phyloP scores from a whole-genome alignment of 2,113 vertebrate species.

The Nibea albiflora region DNA sequence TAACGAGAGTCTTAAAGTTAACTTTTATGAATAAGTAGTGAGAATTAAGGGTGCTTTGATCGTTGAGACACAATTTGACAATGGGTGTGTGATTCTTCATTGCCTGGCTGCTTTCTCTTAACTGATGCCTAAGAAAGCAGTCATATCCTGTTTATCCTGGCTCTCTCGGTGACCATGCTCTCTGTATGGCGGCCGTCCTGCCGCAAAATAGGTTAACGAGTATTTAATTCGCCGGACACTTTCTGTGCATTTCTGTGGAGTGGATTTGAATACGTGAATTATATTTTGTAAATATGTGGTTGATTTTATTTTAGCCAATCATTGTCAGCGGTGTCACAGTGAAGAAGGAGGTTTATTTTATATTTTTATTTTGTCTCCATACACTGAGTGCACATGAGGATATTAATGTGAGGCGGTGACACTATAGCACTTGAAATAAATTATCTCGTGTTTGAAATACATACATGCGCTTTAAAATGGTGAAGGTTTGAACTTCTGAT shows the following conservation, averaged over 20 bases:
- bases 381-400: neutral
- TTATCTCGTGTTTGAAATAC: neutral
- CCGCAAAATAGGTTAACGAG: constrained; percentile 33
- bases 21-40: constrained; percentile 51
- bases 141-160: constrained; percentile 69
- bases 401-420: neutral
- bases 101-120: constrained; percentile 38
- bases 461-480: neutral
- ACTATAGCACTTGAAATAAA: neutral
- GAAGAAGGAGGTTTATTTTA: neutral
- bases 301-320: constrained; percentile 8
- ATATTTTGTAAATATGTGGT: neutral
- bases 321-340: neutral
- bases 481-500: neutral
- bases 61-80: constrained; percentile 23
- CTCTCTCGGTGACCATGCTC: constrained; percentile 37
- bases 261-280: neutral
- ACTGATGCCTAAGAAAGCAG: constrained; percentile 54
- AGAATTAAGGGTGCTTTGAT: neutral
- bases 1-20: neutral
- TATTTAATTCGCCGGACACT: constrained; percentile 16
- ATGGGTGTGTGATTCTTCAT: constrained; percentile 25
- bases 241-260: neutral
- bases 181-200: constrained; percentile 17
- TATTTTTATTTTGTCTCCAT: neutral